Evolutionary conservation across 2,113 vertebrate genomes (phyloP), one percentile per base, ranked within the genome.

Genomic region (Lepus europaeus): DNA sequence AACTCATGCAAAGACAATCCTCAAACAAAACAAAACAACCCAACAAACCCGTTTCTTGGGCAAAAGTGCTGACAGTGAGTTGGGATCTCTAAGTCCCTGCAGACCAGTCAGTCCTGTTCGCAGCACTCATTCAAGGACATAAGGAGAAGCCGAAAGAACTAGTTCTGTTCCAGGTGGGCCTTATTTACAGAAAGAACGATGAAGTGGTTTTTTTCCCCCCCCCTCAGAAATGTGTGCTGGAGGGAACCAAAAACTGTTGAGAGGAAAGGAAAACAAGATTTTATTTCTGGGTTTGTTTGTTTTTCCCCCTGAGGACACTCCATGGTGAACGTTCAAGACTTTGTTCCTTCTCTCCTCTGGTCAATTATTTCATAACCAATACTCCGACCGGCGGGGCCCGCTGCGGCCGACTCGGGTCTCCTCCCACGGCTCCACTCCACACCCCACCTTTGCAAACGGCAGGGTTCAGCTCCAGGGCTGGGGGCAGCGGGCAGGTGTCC

Each of bases 191-290:
- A 64, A 68, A 74, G 36, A 63, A 53, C 17, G 8, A 31, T 64
- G 45, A 8, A 36, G 36, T 36, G 33, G 2, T 59, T 63, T 80
- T 89, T 88, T 92, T 79, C 31, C 86, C 86, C 88, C 92, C 79
- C 31, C 86, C 86, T 45, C 45, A 80, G 33, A 82, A 74, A 64
- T 17, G 8, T 51, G 39, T 22, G 63, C 59, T 69, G 78, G 23
- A 91, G 17, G 39, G 17, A 84, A 91, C 14, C 11, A 59, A 70
- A 78, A 74, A 77, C 31, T 23, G 53, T 6, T 56, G 63, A 64
- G 11, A 33, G 64, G 6, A 72, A n/a, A 59, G 53, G 23, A 74
- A 61, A 74, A 33, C 3, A 64, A 16, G 22, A 12, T n/a, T 45
- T 51, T 22, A 39, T 17, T 63, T 20, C 25, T 31, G 39, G 72